A percentile compares a stretch with the other conserved stretches of the same genome.
These are phyloP conservation scores for Micronycteris hirsuta DNA, from an alignment of 2,113 vertebrate genomes.

Conservation along the genomic window DNA sequence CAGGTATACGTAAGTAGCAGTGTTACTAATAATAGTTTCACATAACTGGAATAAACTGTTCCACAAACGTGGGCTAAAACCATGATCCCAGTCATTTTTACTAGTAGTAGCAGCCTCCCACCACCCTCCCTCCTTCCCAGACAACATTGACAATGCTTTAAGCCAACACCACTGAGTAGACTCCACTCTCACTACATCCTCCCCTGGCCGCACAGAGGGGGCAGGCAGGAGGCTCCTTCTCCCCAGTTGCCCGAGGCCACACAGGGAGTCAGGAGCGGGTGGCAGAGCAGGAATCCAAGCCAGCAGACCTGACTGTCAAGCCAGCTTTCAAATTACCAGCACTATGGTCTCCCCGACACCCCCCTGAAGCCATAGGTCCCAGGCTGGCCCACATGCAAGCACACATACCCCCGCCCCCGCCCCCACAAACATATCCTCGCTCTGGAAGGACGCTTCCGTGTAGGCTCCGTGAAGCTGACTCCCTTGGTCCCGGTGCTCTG, in stretches of 20 bases:
- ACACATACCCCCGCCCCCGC: background rate
- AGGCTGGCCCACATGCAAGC: background rate
- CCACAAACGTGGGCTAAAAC: background rate
- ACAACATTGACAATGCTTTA: background rate
- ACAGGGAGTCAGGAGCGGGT: background rate
- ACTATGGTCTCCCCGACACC: too few relatives aligned
- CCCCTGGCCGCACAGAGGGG: background rate
- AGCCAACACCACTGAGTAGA: background rate
- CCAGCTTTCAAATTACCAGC: background rate
- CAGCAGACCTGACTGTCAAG: background rate
- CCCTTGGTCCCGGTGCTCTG: background rate
- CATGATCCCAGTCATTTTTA: background rate
- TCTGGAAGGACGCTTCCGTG: background rate
- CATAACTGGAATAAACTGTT: background rate
- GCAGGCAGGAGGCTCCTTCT: background rate
- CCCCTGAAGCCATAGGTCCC: background rate
- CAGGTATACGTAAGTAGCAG: background rate
- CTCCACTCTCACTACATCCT: background rate
- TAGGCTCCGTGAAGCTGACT: background rate
- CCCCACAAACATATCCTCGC: background rate
- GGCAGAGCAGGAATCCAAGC: background rate
- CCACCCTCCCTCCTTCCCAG: background rate
- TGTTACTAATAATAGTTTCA: too few relatives aligned
- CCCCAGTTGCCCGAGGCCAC: background rate
- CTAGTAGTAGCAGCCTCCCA: background rate